Percentiles rank a stretch among this genome's conserved stretches.
phyloP scores from a whole-genome alignment of 2,797 vertebrate genomes.

The Rachycentron canadum region DNA sequence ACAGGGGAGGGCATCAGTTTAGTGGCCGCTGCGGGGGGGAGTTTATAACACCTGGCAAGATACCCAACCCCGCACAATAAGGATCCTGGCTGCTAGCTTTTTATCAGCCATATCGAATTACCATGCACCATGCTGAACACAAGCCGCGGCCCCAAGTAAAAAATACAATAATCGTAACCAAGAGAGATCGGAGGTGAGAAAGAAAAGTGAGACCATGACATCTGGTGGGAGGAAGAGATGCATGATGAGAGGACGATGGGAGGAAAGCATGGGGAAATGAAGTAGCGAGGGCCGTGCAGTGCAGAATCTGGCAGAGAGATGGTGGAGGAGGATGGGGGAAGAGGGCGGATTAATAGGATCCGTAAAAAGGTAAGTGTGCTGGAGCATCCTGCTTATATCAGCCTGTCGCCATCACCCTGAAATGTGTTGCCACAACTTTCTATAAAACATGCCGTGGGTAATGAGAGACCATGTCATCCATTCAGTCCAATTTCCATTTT shows the following conservation, averaged over 20 bases:
- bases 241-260: background rate
- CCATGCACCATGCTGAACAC: slow-evolving; percentile 33
- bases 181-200: slow-evolving; percentile 24
- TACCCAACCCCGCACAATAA: slow-evolving; percentile 51
- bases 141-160: slow-evolving; percentile 40
- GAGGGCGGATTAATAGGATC: slow-evolving; percentile 43
- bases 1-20: slow-evolving; percentile 65
- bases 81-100: slow-evolving; percentile 42
- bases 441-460: slow-evolving; percentile 55
- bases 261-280: slow-evolving; percentile 16
- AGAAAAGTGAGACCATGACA: slow-evolving; percentile 16
- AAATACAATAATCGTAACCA: slow-evolving; percentile 34
- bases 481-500: slow-evolving; percentile 80
- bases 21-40: slow-evolving; percentile 61
- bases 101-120: slow-evolving; percentile 65
- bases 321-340: slow-evolving; percentile 27
- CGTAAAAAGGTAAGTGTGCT: slow-evolving; percentile 50
- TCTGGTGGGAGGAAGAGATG: slow-evolving; percentile 4
- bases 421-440: slow-evolving; percentile 61
- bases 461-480: slow-evolving; percentile 72
- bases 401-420: slow-evolving; percentile 42
- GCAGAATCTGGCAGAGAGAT: slow-evolving; percentile 36
- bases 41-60: slow-evolving; percentile 65
- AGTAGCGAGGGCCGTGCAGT: slow-evolving; percentile 19
- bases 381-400: slow-evolving; percentile 37